These are phyloP conservation scores for Aspidoscelis tigris DNA, from an alignment of 2,113 vertebrate genomes.

Conservation along the genomic window DNA sequence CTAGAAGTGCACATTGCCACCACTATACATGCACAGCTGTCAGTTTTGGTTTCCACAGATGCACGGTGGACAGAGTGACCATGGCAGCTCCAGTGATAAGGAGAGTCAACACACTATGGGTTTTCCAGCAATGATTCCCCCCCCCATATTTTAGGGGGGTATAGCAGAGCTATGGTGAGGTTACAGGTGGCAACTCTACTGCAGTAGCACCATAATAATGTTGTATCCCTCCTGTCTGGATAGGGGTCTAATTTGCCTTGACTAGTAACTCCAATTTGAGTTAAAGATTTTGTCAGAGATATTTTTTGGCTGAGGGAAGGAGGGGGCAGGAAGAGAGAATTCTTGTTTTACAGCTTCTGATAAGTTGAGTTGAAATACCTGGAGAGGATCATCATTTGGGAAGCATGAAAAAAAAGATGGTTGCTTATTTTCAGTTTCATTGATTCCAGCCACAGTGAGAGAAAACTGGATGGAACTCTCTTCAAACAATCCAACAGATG, in stretches of 20 bases:
- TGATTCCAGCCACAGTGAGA: constrained; percentile 38
- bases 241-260: constrained; percentile 16
- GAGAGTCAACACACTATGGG: too few relatives aligned
- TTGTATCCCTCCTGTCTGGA: too few relatives aligned
- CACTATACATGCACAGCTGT: too few relatives aligned
- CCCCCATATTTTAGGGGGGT: too few relatives aligned
- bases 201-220: too few relatives aligned
- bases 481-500: constrained; percentile 61
- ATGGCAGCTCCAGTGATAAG: too few relatives aligned
- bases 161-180: too few relatives aligned
- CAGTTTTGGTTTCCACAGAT: too few relatives aligned
- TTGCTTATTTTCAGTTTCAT: constrained; percentile 47
- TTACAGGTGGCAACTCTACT: too few relatives aligned
- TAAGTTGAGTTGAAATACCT: background rate
- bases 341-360: constrained; percentile 19
- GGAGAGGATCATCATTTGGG: constrained; percentile 20
- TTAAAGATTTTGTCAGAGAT: background rate
- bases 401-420: constrained; percentile 41
- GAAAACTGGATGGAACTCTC: constrained; percentile 54
- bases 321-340: background rate
- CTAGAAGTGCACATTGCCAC: too few relatives aligned
- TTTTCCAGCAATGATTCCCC: too few relatives aligned
- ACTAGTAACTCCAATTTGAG: constrained; percentile 42
- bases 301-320: constrained; percentile 13
- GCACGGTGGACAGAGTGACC: too few relatives aligned